Conservation (phyloP, 2,888 invertebrate genomes). For the Hylaea fasciaria region DNA sequence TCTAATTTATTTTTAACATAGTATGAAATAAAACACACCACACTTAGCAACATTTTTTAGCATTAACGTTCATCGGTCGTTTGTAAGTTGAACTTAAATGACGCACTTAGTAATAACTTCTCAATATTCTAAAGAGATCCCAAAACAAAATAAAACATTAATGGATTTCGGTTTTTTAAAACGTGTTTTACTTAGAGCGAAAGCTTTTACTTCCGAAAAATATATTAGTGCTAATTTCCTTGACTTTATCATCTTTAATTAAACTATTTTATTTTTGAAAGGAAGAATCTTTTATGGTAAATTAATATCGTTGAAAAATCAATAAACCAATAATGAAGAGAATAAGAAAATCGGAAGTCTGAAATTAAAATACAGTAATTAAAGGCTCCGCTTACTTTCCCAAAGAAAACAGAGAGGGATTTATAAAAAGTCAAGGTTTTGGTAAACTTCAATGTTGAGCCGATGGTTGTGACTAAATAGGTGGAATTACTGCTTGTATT, state of each 20-base stretch:
- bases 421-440: neutral
- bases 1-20: no score
- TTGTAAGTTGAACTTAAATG: no score
- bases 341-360: neutral
- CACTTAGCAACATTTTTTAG: no score
- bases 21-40: no score
- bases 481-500: no score
- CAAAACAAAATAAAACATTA: no score
- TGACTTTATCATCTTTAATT: neutral
- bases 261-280: neutral
- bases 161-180: no score
- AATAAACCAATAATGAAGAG: constrained; percentile 13
- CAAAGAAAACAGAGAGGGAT: neutral
- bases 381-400: neutral
- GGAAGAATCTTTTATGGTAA: neutral
- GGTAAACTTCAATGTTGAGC: neutral
- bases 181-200: no score
- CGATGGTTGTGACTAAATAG: neutral
- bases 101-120: no score
- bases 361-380: neutral
- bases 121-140: no score
- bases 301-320: constrained; percentile 5
- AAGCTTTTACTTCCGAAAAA: no score
- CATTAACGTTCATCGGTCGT: no score
- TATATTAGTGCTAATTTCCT: neutral